Percentiles rank a stretch among this genome's conserved stretches.
phyloP scores from a whole-genome alignment of 2,113 vertebrate species.

The Cacatua alba region DNA sequence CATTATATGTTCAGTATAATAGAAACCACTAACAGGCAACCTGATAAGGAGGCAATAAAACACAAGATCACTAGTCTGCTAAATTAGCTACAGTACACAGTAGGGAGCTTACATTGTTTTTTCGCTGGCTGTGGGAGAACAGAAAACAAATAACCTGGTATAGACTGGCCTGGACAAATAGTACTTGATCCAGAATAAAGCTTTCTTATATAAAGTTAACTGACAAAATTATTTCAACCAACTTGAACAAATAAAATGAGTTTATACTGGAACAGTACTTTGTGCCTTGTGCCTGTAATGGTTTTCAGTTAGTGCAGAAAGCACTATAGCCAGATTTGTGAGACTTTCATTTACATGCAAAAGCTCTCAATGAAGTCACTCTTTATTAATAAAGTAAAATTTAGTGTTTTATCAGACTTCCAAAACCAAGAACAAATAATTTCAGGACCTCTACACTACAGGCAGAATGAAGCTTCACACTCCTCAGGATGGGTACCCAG shows the following conservation, averaged over 20 bases:
- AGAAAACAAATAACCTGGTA: background rate
- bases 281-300: background rate
- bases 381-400: background rate
- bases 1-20: background rate
- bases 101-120: background rate
- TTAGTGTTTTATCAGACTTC: background rate
- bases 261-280: background rate
- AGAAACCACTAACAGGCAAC: background rate
- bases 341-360: background rate
- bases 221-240: background rate
- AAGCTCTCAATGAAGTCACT: background rate
- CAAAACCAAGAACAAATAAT: background rate
- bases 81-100: background rate
- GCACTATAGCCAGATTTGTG: background rate
- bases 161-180: background rate
- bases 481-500: background rate
- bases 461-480: background rate
- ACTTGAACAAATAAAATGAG: background rate
- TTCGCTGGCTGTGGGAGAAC: background rate
- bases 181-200: background rate
- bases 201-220: background rate
- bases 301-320: background rate
- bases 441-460: background rate
- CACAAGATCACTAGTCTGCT: background rate
- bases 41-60: background rate